Conservation (phyloP, 2,113 vertebrate species). For the Grammomys surdaster region DNA sequence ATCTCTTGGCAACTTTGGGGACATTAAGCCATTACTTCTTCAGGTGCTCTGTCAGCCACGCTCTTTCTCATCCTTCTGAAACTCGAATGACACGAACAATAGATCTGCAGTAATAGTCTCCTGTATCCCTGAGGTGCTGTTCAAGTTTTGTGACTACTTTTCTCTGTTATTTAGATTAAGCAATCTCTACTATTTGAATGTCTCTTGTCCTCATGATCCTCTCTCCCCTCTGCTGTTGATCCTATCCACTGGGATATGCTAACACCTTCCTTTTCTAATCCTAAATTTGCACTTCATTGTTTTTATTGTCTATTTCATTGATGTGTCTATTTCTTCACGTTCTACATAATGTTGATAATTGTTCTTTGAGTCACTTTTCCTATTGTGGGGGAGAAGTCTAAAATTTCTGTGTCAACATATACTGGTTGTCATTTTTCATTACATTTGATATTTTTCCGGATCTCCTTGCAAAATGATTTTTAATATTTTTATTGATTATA, state of each 20-base stretch:
- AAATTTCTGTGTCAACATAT: neutral
- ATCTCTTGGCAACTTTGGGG: neutral
- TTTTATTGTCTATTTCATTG: neutral
- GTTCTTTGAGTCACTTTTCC: neutral
- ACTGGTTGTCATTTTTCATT: conserved; percentile 36
- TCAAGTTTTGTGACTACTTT: neutral
- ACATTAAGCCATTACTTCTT: neutral
- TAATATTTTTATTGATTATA: neutral
- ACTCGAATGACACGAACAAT: neutral
- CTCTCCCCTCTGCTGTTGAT: neutral
- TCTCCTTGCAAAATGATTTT: neutral
- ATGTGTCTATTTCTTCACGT: neutral
- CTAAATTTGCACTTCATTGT: neutral
- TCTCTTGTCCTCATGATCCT: neutral
- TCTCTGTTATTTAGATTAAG: neutral
- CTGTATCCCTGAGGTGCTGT: neutral
- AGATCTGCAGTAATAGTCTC: neutral
- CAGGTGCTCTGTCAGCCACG: neutral
- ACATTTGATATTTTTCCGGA: neutral
- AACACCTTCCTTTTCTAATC: neutral
- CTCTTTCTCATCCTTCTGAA: neutral
- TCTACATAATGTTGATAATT: neutral
- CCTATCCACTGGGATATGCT: neutral
- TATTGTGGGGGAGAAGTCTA: conserved; percentile 25
- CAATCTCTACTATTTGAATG: neutral